These are phyloP conservation scores for Drepana arcuata DNA, from an alignment of 1,140 invertebrate species.

Conservation along the genomic window DNA sequence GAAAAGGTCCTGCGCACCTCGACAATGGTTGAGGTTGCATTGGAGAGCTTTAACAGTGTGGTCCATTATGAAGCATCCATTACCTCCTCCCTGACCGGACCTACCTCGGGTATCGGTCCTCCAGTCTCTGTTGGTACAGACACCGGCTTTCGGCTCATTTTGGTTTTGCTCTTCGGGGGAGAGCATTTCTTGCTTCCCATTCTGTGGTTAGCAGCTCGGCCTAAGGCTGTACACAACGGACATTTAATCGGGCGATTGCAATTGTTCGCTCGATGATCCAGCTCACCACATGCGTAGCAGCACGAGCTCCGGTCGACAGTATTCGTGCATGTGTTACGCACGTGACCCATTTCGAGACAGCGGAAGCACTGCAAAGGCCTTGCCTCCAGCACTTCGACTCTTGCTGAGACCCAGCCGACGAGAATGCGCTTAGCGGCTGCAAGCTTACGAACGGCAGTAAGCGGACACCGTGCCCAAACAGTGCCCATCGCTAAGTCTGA, in stretches of 20 bases:
- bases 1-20: constrained; percentile 14
- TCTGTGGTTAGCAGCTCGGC: neutral
- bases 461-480: constrained; percentile 4
- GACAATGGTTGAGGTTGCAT: constrained; percentile 17
- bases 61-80: neutral
- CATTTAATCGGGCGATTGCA: neutral
- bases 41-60: constrained; percentile 5
- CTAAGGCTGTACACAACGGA: neutral
- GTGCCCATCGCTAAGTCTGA: neutral
- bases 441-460: constrained; percentile 1
- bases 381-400: constrained; percentile 1
- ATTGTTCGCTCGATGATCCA: neutral
- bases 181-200: neutral
- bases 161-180: neutral
- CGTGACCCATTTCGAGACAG: constrained; percentile 7
- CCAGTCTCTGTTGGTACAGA: too few species aligned
- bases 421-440: neutral
- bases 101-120: too few species aligned
- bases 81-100: neutral
- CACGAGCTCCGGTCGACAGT: neutral
- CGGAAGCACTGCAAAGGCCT: constrained; percentile 6
- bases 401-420: constrained; percentile 3
- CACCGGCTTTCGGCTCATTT: too few species aligned
- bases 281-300: neutral
- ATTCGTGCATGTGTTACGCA: neutral